phyloP scores from a whole-genome alignment of 2,113 vertebrate species.

The Callopanchax toddi region DNA sequence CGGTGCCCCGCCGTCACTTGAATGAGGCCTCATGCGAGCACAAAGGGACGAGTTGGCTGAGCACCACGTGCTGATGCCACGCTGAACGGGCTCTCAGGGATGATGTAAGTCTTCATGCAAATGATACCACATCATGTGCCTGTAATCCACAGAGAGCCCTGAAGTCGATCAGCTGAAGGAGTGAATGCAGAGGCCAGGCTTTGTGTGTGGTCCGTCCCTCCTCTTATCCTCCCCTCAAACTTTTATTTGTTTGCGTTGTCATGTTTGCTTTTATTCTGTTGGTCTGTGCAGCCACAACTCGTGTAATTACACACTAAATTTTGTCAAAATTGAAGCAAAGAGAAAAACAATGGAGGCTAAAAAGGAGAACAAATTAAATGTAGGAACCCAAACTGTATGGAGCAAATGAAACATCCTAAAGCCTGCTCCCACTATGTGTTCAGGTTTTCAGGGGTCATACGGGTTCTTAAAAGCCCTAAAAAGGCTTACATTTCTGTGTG shows the following conservation, averaged over 20 bases:
- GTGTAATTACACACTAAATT: neutral
- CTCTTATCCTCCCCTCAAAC: neutral
- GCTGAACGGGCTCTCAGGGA: constrained; percentile 55
- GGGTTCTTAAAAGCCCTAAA: no score
- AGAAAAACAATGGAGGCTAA: neutral
- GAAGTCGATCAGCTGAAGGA: constrained; percentile 45
- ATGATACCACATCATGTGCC: constrained; percentile 60
- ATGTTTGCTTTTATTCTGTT: constrained; percentile 1
- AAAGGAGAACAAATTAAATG: no score
- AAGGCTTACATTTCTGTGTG: no score
- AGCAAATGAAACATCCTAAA: neutral
- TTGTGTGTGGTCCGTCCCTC: constrained; percentile 8
- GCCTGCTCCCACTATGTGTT: neutral
- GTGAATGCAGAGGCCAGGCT: constrained; percentile 2
- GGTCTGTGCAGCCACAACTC: neutral
- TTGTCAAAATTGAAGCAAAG: neutral
- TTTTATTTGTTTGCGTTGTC: constrained; percentile 7
- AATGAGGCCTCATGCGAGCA: constrained; percentile 61
- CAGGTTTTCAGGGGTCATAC: no score
- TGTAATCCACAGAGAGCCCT: constrained; percentile 19
- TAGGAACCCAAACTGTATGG: no score
- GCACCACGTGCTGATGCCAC: constrained; percentile 70
- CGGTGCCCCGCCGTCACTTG: constrained; percentile 61
- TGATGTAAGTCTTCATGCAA: constrained; percentile 73
- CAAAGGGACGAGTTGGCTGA: constrained; percentile 68